Percentiles rank a stretch among this genome's conserved stretches.
Conservation (phyloP, 2,888 invertebrate species). For the Orthosia incerta region DNA sequence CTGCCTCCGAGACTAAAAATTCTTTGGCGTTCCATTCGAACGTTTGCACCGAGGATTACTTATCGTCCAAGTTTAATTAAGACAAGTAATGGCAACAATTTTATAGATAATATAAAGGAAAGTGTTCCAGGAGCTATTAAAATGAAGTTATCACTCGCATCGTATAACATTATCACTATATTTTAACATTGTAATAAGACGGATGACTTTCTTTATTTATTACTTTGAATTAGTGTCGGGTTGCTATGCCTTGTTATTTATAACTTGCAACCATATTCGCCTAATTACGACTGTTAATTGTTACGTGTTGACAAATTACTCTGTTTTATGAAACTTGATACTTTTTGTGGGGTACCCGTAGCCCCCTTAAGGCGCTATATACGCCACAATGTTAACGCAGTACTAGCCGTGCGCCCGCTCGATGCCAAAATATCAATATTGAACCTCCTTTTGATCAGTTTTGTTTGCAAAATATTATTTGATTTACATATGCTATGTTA, state of each 20-base stretch:
- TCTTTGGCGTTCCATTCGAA: slow-evolving; percentile 2
- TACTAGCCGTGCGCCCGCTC: too few species aligned
- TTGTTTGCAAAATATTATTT: too few species aligned
- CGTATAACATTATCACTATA: slow-evolving; percentile 52
- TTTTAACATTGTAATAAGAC: slow-evolving; percentile 56
- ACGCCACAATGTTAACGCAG: too few species aligned
- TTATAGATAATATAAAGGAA: slow-evolving; percentile 20
- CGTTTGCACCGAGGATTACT: background rate
- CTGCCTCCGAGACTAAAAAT: background rate
- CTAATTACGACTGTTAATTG: slow-evolving; percentile 62
- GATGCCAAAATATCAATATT: too few species aligned
- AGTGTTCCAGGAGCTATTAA: slow-evolving; percentile 41
- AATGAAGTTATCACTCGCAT: slow-evolving; percentile 51
- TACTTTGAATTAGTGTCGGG: slow-evolving; percentile 50
- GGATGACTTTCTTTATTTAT: slow-evolving; percentile 51
- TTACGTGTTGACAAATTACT: slow-evolving; percentile 55
- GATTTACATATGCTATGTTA: too few species aligned
- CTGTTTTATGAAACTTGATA: slow-evolving; percentile 46
- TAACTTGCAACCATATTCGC: slow-evolving; percentile 56
- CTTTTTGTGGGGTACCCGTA: slow-evolving; percentile 35
- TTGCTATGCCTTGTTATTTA: slow-evolving; percentile 53
- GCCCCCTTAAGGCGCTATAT: too few species aligned
- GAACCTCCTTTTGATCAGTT: too few species aligned
- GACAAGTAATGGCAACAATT: slow-evolving; percentile 13
- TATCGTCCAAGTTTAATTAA: slow-evolving; percentile 22